Evolutionary conservation across 2,888 invertebrate genomes (phyloP).

Genomic region (Cryptus armator): DNA sequence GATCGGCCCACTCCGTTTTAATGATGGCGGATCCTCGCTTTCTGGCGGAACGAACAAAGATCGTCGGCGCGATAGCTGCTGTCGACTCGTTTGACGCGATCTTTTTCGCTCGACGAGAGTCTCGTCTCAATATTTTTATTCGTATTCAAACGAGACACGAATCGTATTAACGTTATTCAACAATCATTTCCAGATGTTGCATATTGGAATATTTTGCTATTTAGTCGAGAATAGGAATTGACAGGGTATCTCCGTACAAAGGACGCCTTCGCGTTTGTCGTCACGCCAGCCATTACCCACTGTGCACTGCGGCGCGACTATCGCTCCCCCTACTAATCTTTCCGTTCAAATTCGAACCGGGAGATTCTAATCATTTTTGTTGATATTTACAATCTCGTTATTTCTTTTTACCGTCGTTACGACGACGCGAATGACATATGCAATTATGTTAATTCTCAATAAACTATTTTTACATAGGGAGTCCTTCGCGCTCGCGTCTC

Average conservation of each 20-base stretch:
- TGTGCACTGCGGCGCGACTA: conserved; percentile 51
- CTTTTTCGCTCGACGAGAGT: background rate
- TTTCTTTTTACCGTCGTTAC: conserved; percentile 6
- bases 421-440: background rate
- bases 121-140: background rate
- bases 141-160: background rate
- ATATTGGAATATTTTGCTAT: background rate
- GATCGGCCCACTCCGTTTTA: conserved; percentile 73
- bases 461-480: background rate
- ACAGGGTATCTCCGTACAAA: conserved; percentile 18
- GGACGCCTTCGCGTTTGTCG: conserved; percentile 51
- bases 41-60: conserved; percentile 66
- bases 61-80: conserved; percentile 24
- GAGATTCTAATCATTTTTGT: conserved; percentile 29
- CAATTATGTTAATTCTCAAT: background rate
- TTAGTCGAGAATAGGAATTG: background rate
- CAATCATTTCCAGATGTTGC: background rate
- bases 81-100: background rate
- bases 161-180: background rate
- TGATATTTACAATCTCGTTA: conserved; percentile 7
- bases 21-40: conserved; percentile 83
- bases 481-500: background rate
- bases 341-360: conserved; percentile 59
- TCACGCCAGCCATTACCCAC: conserved; percentile 63
- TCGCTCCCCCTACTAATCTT: background rate